phyloP scores from a whole-genome alignment of 2,797 vertebrate genomes.

The Apodemus agrarius region DNA sequence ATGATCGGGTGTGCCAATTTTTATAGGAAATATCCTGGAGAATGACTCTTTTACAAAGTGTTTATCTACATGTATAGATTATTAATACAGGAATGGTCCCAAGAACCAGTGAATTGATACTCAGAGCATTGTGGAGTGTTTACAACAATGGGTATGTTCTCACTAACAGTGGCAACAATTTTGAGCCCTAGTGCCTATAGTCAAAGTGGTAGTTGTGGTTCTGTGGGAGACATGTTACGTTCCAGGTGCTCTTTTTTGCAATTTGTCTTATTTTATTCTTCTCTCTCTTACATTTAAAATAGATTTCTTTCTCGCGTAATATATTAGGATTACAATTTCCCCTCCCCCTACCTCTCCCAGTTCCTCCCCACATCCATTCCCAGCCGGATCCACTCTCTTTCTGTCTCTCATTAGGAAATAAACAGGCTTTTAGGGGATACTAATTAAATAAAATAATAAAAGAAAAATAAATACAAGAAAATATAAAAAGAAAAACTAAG shows the following conservation, averaged over 20 bases:
- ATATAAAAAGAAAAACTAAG: background rate
- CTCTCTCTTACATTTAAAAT: background rate
- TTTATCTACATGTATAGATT: background rate
- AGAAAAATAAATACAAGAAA: background rate
- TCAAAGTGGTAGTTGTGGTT: slow-evolving; percentile 12
- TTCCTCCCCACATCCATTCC: background rate
- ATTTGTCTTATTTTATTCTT: background rate
- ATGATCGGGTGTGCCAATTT: slow-evolving; percentile 15
- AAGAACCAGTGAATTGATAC: background rate
- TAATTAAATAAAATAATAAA: background rate
- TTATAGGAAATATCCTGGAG: background rate
- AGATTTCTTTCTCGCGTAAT: background rate
- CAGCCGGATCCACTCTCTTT: background rate
- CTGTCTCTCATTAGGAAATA: background rate
- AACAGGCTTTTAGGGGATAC: background rate
- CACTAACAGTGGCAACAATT: background rate
- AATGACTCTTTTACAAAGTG: slow-evolving; percentile 11
- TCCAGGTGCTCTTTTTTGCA: background rate
- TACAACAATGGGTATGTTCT: background rate
- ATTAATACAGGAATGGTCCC: background rate
- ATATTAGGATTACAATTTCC: background rate
- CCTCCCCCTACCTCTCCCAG: background rate
- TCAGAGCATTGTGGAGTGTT: background rate
- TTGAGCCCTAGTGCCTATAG: background rate
- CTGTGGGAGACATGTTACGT: background rate